Evolutionary conservation across 1,140 invertebrate genomes (phyloP), one percentile per base, ranked within the genome.

Genomic region (Chlorops oryzae): DNA sequence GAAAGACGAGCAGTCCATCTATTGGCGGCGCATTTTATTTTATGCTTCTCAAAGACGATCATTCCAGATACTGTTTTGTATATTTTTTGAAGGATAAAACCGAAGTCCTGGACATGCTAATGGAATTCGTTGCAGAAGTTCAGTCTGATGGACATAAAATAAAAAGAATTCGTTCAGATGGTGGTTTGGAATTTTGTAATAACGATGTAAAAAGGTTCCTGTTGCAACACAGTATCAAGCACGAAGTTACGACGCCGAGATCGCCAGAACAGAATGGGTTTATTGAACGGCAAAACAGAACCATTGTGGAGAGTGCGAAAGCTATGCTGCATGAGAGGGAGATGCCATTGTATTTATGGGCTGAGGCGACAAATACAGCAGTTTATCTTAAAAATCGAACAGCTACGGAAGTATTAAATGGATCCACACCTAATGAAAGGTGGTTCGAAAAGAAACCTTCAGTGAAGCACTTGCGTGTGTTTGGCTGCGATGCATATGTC

Each of bases 221-320:
- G 54, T 22, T 34, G 45, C 40, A n/a, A 17, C 24, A 54, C n/a
- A 47, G 55, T 52, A 22, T 53, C 52, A 24, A 42, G 18, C 25
- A 43, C 47, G 6, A 52, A 44, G 15, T 57, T 71, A 13, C 38
- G 18, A 40, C 10, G 9, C 38, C n/a, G n/a, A n/a, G n/a, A n/a
- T n/a, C 28, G n/a, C 28, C 75, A 1, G 53, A 80, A 57, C 67
- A 76, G 53, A 80, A 79, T 59, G 74, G 74, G 4, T 56, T 57
- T 20, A 64, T 65, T 13, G 77, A 78, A 52, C 47, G 63, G 38
- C 65, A 72, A 50, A 55, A 56, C 25, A 43, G 62, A 44, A 66
- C 63, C 23, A 51, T 62, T 35, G 25, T 60, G 15, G 61, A 65
- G 22, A 50, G 51, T 23, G 50, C 53, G 4, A 55, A 56, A 47